Percentiles rank a stretch among this genome's conserved stretches.
These are phyloP conservation scores for Rhabdomys pumilio DNA, from an alignment of 2,797 vertebrate species.

Conservation along the genomic window DNA sequence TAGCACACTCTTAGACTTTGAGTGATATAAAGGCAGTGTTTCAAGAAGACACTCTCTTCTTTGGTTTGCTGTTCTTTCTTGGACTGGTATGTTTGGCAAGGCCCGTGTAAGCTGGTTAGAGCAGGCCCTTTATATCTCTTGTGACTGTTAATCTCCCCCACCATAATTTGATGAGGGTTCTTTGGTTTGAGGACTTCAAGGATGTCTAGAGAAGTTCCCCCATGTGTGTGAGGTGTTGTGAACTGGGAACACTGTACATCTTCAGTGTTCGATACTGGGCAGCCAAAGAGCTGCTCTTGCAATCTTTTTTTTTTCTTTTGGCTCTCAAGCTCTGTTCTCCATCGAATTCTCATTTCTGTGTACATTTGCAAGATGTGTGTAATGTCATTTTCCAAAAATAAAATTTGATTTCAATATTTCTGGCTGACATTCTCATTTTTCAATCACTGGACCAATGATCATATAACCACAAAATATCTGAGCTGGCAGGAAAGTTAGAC, in stretches of 20 bases:
- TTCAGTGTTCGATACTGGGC: conserved; percentile 68
- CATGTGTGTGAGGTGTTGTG: conserved; percentile 88
- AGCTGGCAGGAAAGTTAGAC: conserved; percentile 52
- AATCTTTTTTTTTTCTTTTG: conserved; percentile 89
- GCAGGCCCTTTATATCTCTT: conserved; percentile 77
- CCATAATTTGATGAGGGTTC: conserved; percentile 77
- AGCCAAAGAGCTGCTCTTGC: conserved; percentile 81
- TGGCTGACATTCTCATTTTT: conserved; percentile 80
- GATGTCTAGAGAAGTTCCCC: conserved; percentile 80
- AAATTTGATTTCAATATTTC: conserved; percentile 92
- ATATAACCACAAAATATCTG: conserved; percentile 60
- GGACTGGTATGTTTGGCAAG: conserved; percentile 66
- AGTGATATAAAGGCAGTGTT: conserved; percentile 67
- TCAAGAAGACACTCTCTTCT: conserved; percentile 57
- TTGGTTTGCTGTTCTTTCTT: conserved; percentile 72
- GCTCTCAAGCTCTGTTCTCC: conserved; percentile 90
- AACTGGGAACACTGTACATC: conserved; percentile 80
- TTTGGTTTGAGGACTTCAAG: conserved; percentile 81
- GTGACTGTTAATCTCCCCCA: conserved; percentile 65
- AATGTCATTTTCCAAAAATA: conserved; percentile 93
- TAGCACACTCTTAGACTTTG: neutral
- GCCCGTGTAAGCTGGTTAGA: conserved; percentile 77
- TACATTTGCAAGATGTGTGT: conserved; percentile 94
- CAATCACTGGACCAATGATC: conserved; percentile 70
- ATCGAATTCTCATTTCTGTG: conserved; percentile 91